A percentile compares a stretch with the other conserved stretches of the same genome.
Conservation (phyloP, 2,888 invertebrate genomes). For the Chymomyza caudatula region DNA sequence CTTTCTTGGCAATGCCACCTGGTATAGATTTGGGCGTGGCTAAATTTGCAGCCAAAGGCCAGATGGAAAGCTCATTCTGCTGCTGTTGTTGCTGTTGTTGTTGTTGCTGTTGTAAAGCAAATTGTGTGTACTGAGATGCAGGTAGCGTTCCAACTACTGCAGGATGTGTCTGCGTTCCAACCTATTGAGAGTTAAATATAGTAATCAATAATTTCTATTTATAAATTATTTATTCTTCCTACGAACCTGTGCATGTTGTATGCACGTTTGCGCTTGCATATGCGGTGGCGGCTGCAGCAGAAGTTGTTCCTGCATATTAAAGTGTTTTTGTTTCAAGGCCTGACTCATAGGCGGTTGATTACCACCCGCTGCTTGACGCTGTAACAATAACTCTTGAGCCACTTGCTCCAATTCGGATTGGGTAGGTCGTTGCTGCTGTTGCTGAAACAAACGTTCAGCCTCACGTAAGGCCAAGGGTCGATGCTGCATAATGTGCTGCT, state of each 20-base stretch:
- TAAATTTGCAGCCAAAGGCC: slow-evolving; percentile 49
- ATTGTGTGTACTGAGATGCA: slow-evolving; percentile 52
- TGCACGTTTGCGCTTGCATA: slow-evolving; percentile 68
- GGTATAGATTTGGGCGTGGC: slow-evolving; percentile 65
- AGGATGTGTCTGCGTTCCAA: slow-evolving; percentile 82
- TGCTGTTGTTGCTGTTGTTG: slow-evolving; percentile 42
- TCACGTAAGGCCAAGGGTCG: slow-evolving; percentile 49
- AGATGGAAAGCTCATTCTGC: slow-evolving; percentile 60
- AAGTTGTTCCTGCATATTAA: slow-evolving; percentile 66
- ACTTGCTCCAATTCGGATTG: slow-evolving; percentile 74
- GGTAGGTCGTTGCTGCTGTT: slow-evolving; percentile 60
- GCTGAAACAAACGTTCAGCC: slow-evolving; percentile 61
- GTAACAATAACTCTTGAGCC: slow-evolving; percentile 74
- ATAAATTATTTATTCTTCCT: neutral
- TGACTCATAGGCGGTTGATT: slow-evolving; percentile 57
- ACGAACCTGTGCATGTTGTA: slow-evolving; percentile 65
- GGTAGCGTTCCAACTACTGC: slow-evolving; percentile 71
- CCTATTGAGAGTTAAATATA: slow-evolving; percentile 80
- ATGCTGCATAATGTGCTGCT: slow-evolving; percentile 70
- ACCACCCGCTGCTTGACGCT: slow-evolving; percentile 65
- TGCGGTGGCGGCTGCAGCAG: slow-evolving; percentile 72
- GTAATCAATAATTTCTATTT: neutral
- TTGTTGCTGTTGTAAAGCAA: slow-evolving; percentile 47
- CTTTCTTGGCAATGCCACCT: slow-evolving; percentile 77
- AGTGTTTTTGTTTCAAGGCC: slow-evolving; percentile 69